Conservation (phyloP, 2,113 vertebrate genomes). For the Ceuthmochares aereus region DNA sequence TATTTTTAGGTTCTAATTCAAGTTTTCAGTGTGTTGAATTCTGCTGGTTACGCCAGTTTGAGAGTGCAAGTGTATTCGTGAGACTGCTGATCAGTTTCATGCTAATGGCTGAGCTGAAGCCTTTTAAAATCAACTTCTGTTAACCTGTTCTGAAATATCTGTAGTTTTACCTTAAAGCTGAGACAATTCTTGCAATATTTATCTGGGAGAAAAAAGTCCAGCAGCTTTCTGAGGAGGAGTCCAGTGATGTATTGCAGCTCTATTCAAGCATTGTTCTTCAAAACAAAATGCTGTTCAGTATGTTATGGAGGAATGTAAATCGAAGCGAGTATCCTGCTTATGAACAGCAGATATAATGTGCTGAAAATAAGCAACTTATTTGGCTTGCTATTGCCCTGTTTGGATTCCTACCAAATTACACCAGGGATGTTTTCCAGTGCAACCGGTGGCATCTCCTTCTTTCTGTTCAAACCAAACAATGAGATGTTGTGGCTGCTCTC, state of each 20-base stretch:
- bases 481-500: neutral
- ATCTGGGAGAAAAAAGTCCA: too few species aligned
- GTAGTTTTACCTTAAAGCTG: neutral
- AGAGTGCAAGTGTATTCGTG: neutral
- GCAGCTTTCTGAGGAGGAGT: neutral
- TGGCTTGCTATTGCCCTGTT: neutral
- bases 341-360: neutral
- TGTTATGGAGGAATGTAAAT: neutral
- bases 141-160: neutral
- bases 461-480: neutral
- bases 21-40: neutral
- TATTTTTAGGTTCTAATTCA: neutral
- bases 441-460: neutral
- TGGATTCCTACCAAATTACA: accelerated
- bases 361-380: neutral
- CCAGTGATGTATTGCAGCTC: neutral
- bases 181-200: neutral
- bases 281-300: accelerated
- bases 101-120: conserved; percentile 15
- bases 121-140: neutral
- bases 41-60: neutral
- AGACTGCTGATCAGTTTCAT: neutral
- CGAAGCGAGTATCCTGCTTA: neutral
- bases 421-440: accelerated
- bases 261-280: neutral